Evolutionary conservation across 1,140 invertebrate species (phyloP), one percentile per base, ranked within the genome.

Genomic region (Wiebesia pumilae): DNA sequence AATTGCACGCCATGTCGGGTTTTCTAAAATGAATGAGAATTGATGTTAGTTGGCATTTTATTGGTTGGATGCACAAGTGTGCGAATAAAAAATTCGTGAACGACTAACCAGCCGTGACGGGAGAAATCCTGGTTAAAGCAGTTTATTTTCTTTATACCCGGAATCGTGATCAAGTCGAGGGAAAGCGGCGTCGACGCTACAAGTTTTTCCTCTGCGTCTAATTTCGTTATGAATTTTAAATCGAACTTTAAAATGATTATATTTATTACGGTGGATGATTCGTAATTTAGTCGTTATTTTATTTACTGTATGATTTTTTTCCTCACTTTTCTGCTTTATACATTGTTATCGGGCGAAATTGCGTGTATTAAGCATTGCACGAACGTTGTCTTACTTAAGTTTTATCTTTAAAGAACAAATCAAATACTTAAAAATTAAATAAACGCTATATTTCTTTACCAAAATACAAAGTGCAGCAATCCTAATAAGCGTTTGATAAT

Each of bases 61-160:
- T 67, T 35, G 54, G 21, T n/a, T 65, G 21, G 79, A 67, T 81
- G 54, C 24, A 67, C 58, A n/a, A 65, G 79, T 81, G 51, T 35
- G 69, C 9, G 40, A 51, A 12, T 75, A n/a, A 83, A 75, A 83
- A 77, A 62, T 77, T 73, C 58, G 71, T 40, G 71, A 83, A 83
- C 35, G n/a, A 77, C 71, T 83, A 77, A 83, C 71, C 82, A 83
- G 82, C 38, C 82, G 82, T 77, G 71, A 77, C 71, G 71, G 12
- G 82, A 83, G 82, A 83, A 83, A 83, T 83, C 47, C 47, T n/a
- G 12, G 35, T 38, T 75, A 19, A 10, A 40, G 24, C 27, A 21
- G 38, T 82, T 51, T 58, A 71, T 82, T n/a, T 71, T 82, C 65
- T 69, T 24, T 35, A 24, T 24, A 14, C 40, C 19, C 47, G 65